phyloP scores from a whole-genome alignment of 1,140 invertebrate genomes.

The Drosophila triauraria region DNA sequence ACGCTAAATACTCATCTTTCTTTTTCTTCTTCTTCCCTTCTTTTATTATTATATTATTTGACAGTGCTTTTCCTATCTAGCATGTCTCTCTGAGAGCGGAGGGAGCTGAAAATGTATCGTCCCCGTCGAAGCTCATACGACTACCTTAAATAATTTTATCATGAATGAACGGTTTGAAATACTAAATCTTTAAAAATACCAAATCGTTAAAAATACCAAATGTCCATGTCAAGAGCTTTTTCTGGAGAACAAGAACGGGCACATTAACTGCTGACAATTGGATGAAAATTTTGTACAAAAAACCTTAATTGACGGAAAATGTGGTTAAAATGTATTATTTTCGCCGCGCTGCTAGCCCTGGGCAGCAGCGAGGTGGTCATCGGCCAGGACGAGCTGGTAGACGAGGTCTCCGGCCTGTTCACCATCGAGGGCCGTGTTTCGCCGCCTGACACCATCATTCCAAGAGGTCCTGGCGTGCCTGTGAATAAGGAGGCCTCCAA shows the following conservation, averaged over 20 bases:
- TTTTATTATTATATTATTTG: no score
- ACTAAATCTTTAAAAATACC: no score
- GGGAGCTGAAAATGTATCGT: no score
- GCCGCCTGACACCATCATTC: constrained; percentile 86
- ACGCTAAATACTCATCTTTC: no score
- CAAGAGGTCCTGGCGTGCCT: constrained; percentile 74
- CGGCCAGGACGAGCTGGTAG: constrained; percentile 68
- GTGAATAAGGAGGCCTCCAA: constrained; percentile 83
- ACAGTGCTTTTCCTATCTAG: no score
- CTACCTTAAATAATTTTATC: no score
- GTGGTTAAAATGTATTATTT: constrained; percentile 52
- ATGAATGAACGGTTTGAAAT: no score
- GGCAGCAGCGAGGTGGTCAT: constrained; percentile 49
- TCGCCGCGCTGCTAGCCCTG: constrained; percentile 41
- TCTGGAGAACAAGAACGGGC: background rate
- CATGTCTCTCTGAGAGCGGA: no score
- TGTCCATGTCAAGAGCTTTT: background rate
- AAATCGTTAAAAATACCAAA: no score
- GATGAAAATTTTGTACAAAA: constrained; percentile 28
- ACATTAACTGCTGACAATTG: constrained; percentile 23
- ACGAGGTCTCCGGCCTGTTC: constrained; percentile 74
- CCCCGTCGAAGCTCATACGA: no score
- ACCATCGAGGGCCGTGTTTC: constrained; percentile 93
- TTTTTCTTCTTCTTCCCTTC: no score
- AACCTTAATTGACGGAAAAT: constrained; percentile 38